Evolutionary conservation across 1,140 invertebrate genomes (phyloP).

Genomic region (Ladona fulva): DNA sequence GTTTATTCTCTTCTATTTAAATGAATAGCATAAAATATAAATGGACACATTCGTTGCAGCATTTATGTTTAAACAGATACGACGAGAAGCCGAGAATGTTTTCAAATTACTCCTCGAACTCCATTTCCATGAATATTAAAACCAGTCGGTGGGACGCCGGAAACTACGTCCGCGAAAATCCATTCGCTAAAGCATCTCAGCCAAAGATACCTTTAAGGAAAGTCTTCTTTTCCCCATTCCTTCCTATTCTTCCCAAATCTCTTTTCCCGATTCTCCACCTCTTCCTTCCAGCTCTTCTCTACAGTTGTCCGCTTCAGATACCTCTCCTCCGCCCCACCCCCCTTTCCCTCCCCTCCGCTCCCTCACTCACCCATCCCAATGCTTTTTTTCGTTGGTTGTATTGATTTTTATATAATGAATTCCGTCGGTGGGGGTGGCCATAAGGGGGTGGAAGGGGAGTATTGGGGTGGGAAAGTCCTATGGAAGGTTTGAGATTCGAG

Average conservation of each 20-base stretch:
- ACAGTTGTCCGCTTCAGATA: background rate
- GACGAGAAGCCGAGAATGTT: no score
- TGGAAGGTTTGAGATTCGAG: background rate
- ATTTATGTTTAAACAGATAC: no score
- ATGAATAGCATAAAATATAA: no score
- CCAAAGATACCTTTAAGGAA: no score
- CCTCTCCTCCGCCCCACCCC: background rate
- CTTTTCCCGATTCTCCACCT: background rate
- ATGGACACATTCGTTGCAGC: no score
- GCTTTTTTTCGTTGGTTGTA: background rate
- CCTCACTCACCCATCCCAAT: background rate
- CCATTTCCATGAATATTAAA: no score
- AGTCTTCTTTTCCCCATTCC: no score
- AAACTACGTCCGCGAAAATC: no score
- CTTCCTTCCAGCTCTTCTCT: background rate
- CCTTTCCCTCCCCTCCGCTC: background rate
- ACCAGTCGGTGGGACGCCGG: no score
- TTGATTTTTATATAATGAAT: slow-evolving; percentile 11
- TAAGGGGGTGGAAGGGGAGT: background rate
- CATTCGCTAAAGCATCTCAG: no score
- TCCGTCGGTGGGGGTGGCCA: background rate
- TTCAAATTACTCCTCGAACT: no score
- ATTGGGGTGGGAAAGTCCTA: background rate
- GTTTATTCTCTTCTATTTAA: no score
- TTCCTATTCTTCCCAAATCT: background rate